phyloP scores from a whole-genome alignment of 64 coral and sea anemone genomes.

The Montipora sp. region DNA sequence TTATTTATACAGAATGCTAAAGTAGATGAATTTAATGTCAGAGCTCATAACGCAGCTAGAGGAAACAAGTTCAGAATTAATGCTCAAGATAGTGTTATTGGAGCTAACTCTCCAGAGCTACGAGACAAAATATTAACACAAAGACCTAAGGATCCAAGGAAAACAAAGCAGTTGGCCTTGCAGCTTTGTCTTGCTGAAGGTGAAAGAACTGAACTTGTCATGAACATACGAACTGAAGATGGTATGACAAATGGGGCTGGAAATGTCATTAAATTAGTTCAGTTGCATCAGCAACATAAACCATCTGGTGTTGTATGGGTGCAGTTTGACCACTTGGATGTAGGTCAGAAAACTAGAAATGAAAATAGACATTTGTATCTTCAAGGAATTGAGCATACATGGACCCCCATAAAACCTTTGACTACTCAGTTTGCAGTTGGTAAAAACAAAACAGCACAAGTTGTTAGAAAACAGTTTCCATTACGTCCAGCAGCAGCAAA shows the following conservation, averaged over 20 bases:
- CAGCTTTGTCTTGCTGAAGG: constrained; percentile 5
- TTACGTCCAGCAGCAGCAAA: background rate
- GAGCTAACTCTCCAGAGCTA: too few relatives aligned
- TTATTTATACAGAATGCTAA: too few relatives aligned
- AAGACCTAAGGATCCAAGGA: constrained; percentile 33
- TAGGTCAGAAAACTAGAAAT: background rate
- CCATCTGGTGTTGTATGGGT: too few relatives aligned
- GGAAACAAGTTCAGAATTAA: too few relatives aligned
- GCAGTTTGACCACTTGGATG: too few relatives aligned
- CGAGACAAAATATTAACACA: background rate
- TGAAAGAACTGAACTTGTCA: constrained; percentile 35
- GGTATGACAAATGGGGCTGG: background rate
- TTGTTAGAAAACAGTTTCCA: constrained; percentile 57
- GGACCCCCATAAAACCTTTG: constrained; percentile 36
- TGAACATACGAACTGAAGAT: constrained; percentile 46
- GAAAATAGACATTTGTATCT: constrained; percentile 22
- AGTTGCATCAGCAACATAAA: background rate
- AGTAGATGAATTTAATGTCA: too few relatives aligned
- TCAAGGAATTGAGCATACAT: background rate
- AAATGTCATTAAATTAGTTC: constrained; percentile 14
- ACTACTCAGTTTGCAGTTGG: constrained; percentile 27
- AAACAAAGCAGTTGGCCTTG: constrained; percentile 22
- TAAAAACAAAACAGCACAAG: constrained; percentile 38
- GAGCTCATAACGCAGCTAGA: too few relatives aligned
- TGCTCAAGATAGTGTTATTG: too few relatives aligned